phyloP scores from a whole-genome alignment of 2,113 vertebrate genomes.

The Climacteris rufus region DNA sequence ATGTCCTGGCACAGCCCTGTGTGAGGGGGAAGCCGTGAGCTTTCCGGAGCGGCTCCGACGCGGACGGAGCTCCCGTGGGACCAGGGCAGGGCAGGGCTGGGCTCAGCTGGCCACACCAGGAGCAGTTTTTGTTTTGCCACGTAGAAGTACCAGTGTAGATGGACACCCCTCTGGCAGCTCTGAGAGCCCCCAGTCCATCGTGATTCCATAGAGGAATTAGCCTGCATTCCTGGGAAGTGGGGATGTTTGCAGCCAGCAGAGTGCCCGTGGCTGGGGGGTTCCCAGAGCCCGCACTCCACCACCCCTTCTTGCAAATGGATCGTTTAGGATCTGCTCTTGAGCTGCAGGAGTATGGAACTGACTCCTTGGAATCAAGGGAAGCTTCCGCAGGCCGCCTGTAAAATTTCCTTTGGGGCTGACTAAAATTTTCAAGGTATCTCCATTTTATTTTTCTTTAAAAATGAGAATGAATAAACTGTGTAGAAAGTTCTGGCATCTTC shows the following conservation, averaged over 20 bases:
- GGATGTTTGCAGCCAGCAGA: background rate
- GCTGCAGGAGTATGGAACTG: background rate
- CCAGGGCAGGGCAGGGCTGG: background rate
- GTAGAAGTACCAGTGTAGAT: background rate
- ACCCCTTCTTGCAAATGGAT: background rate
- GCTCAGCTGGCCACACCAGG: background rate
- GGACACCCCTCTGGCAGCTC: background rate
- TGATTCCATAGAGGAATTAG: background rate
- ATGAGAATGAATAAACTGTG: background rate
- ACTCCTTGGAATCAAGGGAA: constrained; percentile 19
- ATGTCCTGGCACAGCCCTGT: background rate
- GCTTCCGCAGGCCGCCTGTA: background rate
- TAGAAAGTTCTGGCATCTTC: constrained; percentile 22
- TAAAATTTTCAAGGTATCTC: constrained; percentile 35
- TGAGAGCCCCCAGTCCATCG: background rate
- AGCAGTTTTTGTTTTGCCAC: background rate
- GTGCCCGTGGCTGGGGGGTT: background rate
- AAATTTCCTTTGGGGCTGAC: background rate
- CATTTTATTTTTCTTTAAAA: constrained; percentile 40
- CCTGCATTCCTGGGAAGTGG: accelerated
- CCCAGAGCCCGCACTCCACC: background rate
- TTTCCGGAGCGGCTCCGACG: background rate
- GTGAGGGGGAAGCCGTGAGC: background rate
- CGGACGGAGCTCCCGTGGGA: background rate
- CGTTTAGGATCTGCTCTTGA: background rate